phyloP scores from a whole-genome alignment of 2,888 invertebrate genomes.

The Rhabditoides inermis region DNA sequence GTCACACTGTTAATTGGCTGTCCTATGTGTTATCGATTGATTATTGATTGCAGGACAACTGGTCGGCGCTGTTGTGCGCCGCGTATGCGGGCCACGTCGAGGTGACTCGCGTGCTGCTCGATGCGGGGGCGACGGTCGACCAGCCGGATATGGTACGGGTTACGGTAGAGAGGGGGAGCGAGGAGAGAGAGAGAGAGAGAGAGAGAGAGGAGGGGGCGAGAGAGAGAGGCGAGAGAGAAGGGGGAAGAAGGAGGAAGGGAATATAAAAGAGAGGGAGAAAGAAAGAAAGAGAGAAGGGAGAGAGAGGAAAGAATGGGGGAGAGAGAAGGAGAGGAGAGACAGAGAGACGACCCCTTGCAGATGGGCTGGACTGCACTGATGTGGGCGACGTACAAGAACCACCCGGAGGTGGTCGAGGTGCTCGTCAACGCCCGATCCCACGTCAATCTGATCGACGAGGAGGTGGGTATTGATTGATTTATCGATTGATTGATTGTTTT shows the following conservation, averaged over 20 bases:
- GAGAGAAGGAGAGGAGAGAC: too few relatives aligned
- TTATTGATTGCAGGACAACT: conserved; percentile 48
- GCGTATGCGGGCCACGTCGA: conserved; percentile 78
- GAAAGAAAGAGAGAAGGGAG: too few relatives aligned
- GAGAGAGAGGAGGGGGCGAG: too few relatives aligned
- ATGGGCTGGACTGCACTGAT: conserved; percentile 93
- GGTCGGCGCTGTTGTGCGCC: conserved; percentile 77
- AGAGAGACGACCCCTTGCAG: too few relatives aligned
- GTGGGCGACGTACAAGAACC: conserved; percentile 93
- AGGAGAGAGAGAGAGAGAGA: too few relatives aligned
- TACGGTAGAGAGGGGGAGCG: too few relatives aligned
- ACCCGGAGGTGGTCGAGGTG: conserved; percentile 64
- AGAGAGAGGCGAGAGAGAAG: too few relatives aligned
- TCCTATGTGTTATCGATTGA: not conserved
- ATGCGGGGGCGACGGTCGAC: conserved; percentile 57
- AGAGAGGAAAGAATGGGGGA: too few relatives aligned
- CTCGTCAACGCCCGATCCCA: conserved; percentile 74
- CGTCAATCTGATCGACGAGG: conserved; percentile 86
- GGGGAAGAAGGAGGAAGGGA: too few relatives aligned
- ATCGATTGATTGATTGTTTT: too few relatives aligned
- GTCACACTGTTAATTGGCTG: not conserved
- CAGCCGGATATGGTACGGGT: conserved; percentile 26
- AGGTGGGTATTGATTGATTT: too few relatives aligned
- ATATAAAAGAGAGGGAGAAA: too few relatives aligned
- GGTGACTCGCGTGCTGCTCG: conserved; percentile 72